Evolutionary conservation across 1,140 invertebrate genomes (phyloP).

Genomic region (Adoxophyes honmai): DNA sequence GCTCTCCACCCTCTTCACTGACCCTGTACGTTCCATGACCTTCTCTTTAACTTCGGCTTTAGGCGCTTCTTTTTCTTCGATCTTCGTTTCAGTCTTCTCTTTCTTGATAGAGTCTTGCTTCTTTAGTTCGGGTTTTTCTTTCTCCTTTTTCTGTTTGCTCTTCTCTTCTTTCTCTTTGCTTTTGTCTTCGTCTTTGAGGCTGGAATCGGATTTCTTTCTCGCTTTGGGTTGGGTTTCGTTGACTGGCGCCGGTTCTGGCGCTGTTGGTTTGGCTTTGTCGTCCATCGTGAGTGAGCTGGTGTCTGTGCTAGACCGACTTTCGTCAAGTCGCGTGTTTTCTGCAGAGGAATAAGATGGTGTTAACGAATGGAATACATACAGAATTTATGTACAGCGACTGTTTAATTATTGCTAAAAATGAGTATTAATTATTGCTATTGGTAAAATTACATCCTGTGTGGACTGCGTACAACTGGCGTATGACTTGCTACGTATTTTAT

Average conservation of each 20-base stretch:
- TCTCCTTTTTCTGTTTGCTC: conserved; percentile 38
- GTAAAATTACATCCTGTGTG: too few relatives aligned
- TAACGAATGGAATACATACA: too few relatives aligned
- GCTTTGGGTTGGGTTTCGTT: conserved; percentile 38
- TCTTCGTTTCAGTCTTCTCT: conserved; percentile 37
- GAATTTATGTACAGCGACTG: too few relatives aligned
- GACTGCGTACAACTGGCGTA: too few relatives aligned
- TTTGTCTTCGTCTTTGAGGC: conserved; percentile 57
- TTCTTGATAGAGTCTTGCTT: conserved; percentile 61
- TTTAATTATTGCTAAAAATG: too few relatives aligned
- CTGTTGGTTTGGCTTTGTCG: not conserved
- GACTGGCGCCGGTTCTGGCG: conserved; percentile 32
- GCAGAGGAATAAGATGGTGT: conserved; percentile 5
- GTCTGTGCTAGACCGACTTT: conserved; percentile 54
- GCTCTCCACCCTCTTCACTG: conserved; percentile 47
- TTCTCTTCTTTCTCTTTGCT: conserved; percentile 42
- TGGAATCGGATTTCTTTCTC: conserved; percentile 61
- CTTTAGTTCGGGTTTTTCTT: conserved; percentile 58
- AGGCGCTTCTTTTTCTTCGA: conserved; percentile 25
- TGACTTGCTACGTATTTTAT: too few relatives aligned
- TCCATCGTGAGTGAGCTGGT: conserved; percentile 18
- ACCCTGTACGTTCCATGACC: conserved; percentile 51
- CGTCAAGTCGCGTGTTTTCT: conserved; percentile 27
- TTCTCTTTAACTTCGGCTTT: conserved; percentile 34
- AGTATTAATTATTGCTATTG: too few relatives aligned